Evolutionary conservation across 2,888 invertebrate genomes (phyloP), one percentile per base, ranked within the genome.

Genomic region (Hypselothyrea guttata): DNA sequence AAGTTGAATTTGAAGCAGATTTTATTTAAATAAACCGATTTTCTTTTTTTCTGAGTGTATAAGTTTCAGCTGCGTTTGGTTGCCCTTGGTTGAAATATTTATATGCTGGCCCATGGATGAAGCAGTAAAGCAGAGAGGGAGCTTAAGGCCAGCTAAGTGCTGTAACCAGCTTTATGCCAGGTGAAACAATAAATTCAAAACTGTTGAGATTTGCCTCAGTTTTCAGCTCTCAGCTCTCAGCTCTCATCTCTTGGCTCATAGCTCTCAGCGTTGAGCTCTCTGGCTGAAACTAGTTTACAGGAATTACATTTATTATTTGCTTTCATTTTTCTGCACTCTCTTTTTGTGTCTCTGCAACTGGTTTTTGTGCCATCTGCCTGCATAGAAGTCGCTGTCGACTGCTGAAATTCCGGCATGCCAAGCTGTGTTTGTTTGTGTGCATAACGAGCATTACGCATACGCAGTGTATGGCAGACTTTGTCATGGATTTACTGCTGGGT

Each of bases 401-500:
- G 34, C 28, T 38, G 7, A 12, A 46, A n/a, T 37, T 13, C 8
- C 28, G 4, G 18, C 16, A 38, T 16, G 40, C 9, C 2, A 2
- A 4, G 1, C 35, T 4, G 55, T 28, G 38, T 35, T 53, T 44
- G 58, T 34, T 49, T 64, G 44, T 64, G 46, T 41, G 48, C 65
- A 49, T 65, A 49, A 33, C 51, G 22, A 40, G 59, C 65, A 75
- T 79, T 69, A 61, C 65, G 69, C 40, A 83, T 75, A 75, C 83
- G 73, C 54, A 52, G 37, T 16, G 69, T 73, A 49, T 28, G 51
- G 31, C 40, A 9, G 33, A 35, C 46, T 46, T 41, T 35, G 35
- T 11, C 16, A 22, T 8, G 64, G 48, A 56, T 57, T 68, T 71
- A 40, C 51, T 13, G 28, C n/a, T n/a, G n/a, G n/a, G n/a, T n/a